These are phyloP conservation scores for Triplophysa rosa DNA, from an alignment of 2,113 vertebrate species.

Conservation along the genomic window DNA sequence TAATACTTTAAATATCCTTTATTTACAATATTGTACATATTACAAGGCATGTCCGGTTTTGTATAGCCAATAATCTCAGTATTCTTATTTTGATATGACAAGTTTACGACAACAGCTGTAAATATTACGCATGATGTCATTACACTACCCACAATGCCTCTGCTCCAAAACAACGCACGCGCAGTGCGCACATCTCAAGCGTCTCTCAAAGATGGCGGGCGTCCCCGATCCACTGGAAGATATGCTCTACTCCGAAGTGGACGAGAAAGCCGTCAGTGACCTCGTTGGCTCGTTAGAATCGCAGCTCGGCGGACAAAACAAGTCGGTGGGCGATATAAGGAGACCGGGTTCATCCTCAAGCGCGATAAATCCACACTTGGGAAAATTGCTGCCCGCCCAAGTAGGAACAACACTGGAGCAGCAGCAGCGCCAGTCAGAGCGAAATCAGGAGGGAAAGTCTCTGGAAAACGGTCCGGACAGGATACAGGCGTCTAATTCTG, in stretches of 20 bases:
- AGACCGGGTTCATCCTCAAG: slow-evolving; percentile 64
- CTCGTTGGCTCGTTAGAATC: slow-evolving; percentile 84
- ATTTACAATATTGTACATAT: too few species aligned
- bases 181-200: slow-evolving; percentile 42
- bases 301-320: slow-evolving; percentile 75
- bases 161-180: slow-evolving; percentile 52
- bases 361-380: slow-evolving; percentile 76
- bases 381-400: slow-evolving; percentile 75
- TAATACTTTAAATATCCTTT: too few species aligned
- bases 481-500: slow-evolving; percentile 61
- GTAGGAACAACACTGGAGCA: slow-evolving; percentile 75
- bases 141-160: slow-evolving; percentile 46
- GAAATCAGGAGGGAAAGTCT: slow-evolving; percentile 69
- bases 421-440: slow-evolving; percentile 75
- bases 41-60: too few species aligned
- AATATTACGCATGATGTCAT: slow-evolving; percentile 35
- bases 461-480: slow-evolving; percentile 68
- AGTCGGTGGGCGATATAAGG: slow-evolving; percentile 59
- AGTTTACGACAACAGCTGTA: not conserved
- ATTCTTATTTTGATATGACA: not conserved
- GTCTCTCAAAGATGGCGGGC: slow-evolving; percentile 83
- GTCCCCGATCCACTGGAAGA: slow-evolving; percentile 86
- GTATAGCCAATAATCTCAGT: too few species aligned
- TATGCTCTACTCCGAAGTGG: slow-evolving; percentile 88
- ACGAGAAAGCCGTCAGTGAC: slow-evolving; percentile 87